These are phyloP conservation scores for Antrozous pallidus DNA, from an alignment of 2,797 vertebrate genomes.

Conservation along the genomic window DNA sequence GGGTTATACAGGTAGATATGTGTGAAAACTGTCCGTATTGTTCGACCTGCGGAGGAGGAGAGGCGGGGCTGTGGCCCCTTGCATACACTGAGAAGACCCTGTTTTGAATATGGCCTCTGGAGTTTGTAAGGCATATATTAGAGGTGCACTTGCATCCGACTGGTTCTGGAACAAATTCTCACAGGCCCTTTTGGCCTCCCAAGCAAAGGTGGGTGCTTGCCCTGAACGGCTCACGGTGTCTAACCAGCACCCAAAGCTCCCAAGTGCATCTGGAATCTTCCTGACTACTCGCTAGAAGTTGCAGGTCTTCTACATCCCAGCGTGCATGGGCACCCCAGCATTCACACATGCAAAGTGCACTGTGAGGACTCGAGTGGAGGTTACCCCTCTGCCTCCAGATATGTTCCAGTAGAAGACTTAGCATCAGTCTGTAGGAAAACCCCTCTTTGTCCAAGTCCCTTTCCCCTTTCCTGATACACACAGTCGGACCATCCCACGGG, in stretches of 20 bases:
- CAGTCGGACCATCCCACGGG: slow-evolving; percentile 27
- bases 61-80: slow-evolving; percentile 88
- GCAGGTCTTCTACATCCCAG: slow-evolving; percentile 71
- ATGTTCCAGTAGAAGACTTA: slow-evolving; percentile 63
- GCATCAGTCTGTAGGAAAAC: slow-evolving; percentile 39
- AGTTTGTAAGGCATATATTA: slow-evolving; percentile 98
- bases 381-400: slow-evolving; percentile 38
- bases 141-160: slow-evolving; percentile 96
- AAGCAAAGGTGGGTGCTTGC: slow-evolving; percentile 78
- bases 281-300: slow-evolving; percentile 67
- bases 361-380: background rate
- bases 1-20: slow-evolving; percentile 99
- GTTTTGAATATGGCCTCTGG: slow-evolving; percentile 99
- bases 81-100: slow-evolving; percentile 99
- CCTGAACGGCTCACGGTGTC: slow-evolving; percentile 65
- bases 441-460: slow-evolving; percentile 42
- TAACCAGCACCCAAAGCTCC: slow-evolving; percentile 67
- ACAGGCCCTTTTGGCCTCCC: slow-evolving; percentile 75
- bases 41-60: slow-evolving; percentile 93
- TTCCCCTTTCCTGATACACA: slow-evolving; percentile 25
- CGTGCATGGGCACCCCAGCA: slow-evolving; percentile 37
- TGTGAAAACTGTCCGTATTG: slow-evolving; percentile 98
- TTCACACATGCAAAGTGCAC: background rate
- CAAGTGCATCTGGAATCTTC: slow-evolving; percentile 69
- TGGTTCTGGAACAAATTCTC: slow-evolving; percentile 89